Percentiles rank a stretch among this genome's conserved stretches.
Conservation (phyloP, 2,797 vertebrate species). For the Acanthurus lineatus region DNA sequence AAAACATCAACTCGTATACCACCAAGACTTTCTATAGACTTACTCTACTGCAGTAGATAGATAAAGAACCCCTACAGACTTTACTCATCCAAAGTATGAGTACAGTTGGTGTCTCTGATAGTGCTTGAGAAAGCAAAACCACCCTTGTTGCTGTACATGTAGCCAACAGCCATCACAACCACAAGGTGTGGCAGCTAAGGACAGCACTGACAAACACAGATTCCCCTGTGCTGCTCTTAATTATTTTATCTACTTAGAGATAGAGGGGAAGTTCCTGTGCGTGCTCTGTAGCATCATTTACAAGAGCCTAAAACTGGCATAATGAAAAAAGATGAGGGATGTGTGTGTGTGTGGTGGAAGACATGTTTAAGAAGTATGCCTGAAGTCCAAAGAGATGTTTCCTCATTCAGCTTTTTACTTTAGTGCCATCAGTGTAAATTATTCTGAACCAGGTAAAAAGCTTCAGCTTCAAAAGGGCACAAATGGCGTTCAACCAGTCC, state of each 20-base stretch:
- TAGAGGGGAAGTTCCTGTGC: too few relatives aligned
- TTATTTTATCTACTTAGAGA: conserved; percentile 44
- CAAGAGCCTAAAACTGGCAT: conserved; percentile 26
- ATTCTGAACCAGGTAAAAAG: conserved; percentile 24
- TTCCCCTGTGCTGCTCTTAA: conserved; percentile 37
- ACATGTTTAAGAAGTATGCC: conserved; percentile 12
- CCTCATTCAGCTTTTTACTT: conserved; percentile 8
- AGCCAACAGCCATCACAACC: conserved; percentile 28
- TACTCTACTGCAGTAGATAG: background rate
- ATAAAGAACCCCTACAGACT: too few relatives aligned
- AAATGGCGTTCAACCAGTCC: conserved; percentile 10
- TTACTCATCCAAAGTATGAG: background rate
- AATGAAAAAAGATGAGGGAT: background rate
- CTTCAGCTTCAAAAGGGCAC: conserved; percentile 15
- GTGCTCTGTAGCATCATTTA: conserved; percentile 25
- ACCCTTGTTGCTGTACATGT: conserved; percentile 19
- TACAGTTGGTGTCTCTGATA: background rate
- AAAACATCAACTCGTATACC: background rate
- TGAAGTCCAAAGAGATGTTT: conserved; percentile 12
- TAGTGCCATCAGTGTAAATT: conserved; percentile 17
- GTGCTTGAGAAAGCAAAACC: conserved; percentile 5
- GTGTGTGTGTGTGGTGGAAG: conserved; percentile 6
- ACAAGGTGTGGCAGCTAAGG: conserved; percentile 28
- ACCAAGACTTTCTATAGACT: background rate
- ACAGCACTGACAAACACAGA: conserved; percentile 46